phyloP scores from a whole-genome alignment of 2,888 invertebrate genomes.

The Phyto melanocephala region DNA sequence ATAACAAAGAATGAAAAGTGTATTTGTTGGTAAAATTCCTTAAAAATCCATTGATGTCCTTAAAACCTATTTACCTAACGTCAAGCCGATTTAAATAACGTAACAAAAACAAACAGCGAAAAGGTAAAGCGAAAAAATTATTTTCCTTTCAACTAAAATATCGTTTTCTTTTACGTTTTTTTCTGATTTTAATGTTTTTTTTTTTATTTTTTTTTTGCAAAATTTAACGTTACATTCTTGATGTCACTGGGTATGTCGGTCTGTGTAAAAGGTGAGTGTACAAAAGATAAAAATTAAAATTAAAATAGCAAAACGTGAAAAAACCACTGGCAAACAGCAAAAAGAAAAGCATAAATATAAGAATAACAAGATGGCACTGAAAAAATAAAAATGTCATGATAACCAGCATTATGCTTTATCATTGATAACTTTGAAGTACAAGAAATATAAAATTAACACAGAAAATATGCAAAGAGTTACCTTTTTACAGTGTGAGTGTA shows the following conservation, averaged over 20 bases:
- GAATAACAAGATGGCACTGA: constrained; percentile 48
- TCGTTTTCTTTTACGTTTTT: constrained; percentile 23
- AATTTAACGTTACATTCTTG: constrained; percentile 4
- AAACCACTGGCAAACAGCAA: background rate
- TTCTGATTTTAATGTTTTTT: background rate
- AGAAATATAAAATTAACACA: background rate
- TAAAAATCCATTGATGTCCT: constrained; percentile 32
- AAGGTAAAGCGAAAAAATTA: constrained; percentile 37
- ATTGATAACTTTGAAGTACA: constrained; percentile 30
- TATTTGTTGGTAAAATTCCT: constrained; percentile 8
- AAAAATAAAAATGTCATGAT: constrained; percentile 58
- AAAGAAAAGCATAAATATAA: constrained; percentile 22
- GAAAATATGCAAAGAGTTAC: background rate
- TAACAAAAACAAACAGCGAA: background rate
- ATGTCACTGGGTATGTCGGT: background rate
- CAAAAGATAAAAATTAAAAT: constrained; percentile 25
- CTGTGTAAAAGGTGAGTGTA: background rate
- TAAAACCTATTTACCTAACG: constrained; percentile 45
- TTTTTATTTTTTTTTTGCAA: background rate
- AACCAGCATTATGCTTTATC: constrained; percentile 55
- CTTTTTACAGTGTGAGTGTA: background rate
- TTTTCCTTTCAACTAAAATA: constrained; percentile 31
- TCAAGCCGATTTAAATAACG: constrained; percentile 11
- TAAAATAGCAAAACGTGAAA: constrained; percentile 15
- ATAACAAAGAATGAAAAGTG: background rate